Percentiles rank a stretch among this genome's conserved stretches.
Conservation (phyloP, 2,888 invertebrate species). For the Timema cristinae region DNA sequence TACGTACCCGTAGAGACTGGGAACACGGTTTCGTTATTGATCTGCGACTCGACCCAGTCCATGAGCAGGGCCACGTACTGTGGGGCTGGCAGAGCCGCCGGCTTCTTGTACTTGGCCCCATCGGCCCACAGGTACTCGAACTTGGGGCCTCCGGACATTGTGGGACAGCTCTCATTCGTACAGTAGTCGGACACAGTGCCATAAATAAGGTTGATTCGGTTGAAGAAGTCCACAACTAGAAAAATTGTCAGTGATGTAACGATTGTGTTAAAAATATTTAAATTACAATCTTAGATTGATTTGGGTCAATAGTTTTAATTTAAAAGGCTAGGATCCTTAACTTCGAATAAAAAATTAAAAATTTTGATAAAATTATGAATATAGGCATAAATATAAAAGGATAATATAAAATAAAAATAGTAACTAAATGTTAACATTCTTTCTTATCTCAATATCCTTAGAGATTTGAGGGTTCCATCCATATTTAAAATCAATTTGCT, state of each 20-base stretch:
- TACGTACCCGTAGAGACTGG: slow-evolving; percentile 67
- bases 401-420: too few relatives aligned
- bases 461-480: too few relatives aligned
- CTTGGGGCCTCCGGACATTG: slow-evolving; percentile 84
- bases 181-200: slow-evolving; percentile 85
- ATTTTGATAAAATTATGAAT: too few relatives aligned
- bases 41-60: slow-evolving; percentile 90
- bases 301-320: too few relatives aligned
- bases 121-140: slow-evolving; percentile 93
- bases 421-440: too few relatives aligned
- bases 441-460: too few relatives aligned
- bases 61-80: slow-evolving; percentile 78
- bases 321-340: too few relatives aligned
- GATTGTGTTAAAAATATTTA: too few relatives aligned
- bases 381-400: too few relatives aligned
- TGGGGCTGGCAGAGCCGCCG: slow-evolving; percentile 76
- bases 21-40: slow-evolving; percentile 82
- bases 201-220: slow-evolving; percentile 87
- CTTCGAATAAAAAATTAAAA: too few relatives aligned
- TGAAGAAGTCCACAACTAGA: slow-evolving; percentile 90
- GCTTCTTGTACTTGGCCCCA: slow-evolving; percentile 71
- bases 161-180: slow-evolving; percentile 76
- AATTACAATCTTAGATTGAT: too few relatives aligned
- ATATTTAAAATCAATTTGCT: too few relatives aligned
- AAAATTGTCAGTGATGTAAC: slow-evolving; percentile 30